Evolutionary conservation across 1,140 invertebrate species (phyloP).

Genomic region (Lepidurus arcticus): DNA sequence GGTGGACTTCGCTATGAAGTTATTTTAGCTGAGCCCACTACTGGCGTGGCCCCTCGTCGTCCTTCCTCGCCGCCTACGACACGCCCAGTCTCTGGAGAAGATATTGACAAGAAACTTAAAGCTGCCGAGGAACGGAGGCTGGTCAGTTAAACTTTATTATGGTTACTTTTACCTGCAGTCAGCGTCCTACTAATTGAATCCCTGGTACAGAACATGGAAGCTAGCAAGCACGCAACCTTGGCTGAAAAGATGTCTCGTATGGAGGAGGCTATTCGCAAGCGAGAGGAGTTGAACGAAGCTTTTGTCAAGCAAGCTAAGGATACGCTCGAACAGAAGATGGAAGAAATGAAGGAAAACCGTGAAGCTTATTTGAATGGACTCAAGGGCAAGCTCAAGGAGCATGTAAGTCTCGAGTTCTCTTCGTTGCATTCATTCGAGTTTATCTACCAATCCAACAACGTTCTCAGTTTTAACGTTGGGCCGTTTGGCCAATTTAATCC

Average conservation of each 20-base stretch:
- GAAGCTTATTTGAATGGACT: conserved; percentile 80
- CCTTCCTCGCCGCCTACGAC: conserved; percentile 55
- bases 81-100: conserved; percentile 59
- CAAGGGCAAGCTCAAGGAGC: conserved; percentile 77
- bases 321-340: conserved; percentile 83
- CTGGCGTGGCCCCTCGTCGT: conserved; percentile 53
- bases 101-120: conserved; percentile 83
- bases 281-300: conserved; percentile 72
- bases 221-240: conserved; percentile 72
- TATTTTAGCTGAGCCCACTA: conserved; percentile 75
- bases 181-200: conserved; percentile 8
- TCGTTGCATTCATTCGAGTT: not conserved
- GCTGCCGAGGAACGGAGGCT: conserved; percentile 84
- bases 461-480: too few relatives aligned
- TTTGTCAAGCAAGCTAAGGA: conserved; percentile 79
- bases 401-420: conserved; percentile 46
- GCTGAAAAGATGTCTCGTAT: conserved; percentile 75
- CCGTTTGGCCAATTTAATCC: too few relatives aligned
- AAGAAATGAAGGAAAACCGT: conserved; percentile 74
- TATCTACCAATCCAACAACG: too few relatives aligned
- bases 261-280: conserved; percentile 81
- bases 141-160: conserved; percentile 50
- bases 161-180: not conserved
- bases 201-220: conserved; percentile 63
- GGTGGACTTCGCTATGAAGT: conserved; percentile 89